Evolutionary conservation across 2,113 vertebrate species (phyloP).

Genomic region (Zingel zingel): DNA sequence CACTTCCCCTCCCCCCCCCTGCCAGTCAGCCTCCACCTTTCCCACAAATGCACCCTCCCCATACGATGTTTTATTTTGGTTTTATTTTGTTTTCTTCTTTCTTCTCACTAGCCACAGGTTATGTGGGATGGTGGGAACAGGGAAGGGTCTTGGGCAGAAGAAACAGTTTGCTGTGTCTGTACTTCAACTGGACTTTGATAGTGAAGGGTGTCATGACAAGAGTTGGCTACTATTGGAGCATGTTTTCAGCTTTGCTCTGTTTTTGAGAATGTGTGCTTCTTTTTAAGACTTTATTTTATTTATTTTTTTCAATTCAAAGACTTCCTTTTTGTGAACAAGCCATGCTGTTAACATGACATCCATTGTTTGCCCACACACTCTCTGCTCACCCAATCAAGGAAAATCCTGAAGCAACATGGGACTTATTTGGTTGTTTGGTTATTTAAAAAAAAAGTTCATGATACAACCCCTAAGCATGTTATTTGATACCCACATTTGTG

Average conservation of each 20-base stretch:
- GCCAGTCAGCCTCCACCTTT: constrained; percentile 28
- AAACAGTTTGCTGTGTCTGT: constrained; percentile 73
- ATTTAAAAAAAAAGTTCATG: not conserved
- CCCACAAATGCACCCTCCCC: constrained; percentile 11
- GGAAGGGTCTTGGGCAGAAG: constrained; percentile 41
- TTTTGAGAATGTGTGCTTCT: not conserved
- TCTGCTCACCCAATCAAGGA: constrained; percentile 40
- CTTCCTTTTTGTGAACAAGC: constrained; percentile 18
- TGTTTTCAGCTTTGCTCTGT: constrained; percentile 19
- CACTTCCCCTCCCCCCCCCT: constrained; percentile 3
- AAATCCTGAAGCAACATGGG: constrained; percentile 7
- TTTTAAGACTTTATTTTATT: too few species aligned
- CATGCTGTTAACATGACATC: constrained; percentile 62
- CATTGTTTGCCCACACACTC: not conserved
- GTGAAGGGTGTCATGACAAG: not conserved
- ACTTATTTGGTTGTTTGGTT: not conserved
- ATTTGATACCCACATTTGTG: not conserved
- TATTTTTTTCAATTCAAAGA: not conserved
- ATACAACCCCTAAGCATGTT: constrained; percentile 34
- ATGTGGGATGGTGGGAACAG: constrained; percentile 75
- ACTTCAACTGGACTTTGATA: constrained; percentile 53
- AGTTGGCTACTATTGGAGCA: constrained; percentile 43
- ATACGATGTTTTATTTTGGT: constrained; percentile 4
- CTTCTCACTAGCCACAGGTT: constrained; percentile 31
- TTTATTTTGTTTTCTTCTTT: constrained; percentile 14